A percentile compares a stretch with the other conserved stretches of the same genome.
Conservation (phyloP, 1,140 invertebrate species). For the Drosophila neocordata region DNA sequence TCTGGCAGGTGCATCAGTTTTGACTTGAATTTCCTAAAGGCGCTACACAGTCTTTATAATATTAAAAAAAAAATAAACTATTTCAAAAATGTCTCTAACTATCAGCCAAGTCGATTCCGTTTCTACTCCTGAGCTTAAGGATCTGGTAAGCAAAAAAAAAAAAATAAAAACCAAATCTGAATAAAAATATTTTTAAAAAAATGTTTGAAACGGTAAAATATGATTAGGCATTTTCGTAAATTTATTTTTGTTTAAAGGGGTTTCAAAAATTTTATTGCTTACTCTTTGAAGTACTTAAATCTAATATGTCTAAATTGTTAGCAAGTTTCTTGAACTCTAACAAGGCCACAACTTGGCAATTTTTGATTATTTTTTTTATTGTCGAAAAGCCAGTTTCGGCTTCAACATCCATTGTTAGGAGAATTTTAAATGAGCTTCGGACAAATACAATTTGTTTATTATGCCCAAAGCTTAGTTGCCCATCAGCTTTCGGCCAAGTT, state of each 20-base stretch:
- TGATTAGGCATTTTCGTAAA: neutral
- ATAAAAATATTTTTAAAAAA: too few species aligned
- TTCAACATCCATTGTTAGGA: constrained; percentile 19
- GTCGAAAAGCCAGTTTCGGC: constrained; percentile 42
- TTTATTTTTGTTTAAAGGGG: neutral
- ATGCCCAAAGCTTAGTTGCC: constrained; percentile 67
- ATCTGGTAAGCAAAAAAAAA: constrained; percentile 75
- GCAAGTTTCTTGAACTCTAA: constrained; percentile 37
- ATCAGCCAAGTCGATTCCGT: constrained; percentile 55
- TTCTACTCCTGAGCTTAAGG: constrained; percentile 69
- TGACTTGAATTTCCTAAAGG: constrained; percentile 37
- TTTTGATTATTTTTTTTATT: constrained; percentile 18
- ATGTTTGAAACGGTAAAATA: neutral
- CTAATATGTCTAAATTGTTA: neutral
- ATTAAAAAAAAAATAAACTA: constrained; percentile 8
- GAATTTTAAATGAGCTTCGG: constrained; percentile 34
- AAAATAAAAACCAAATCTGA: too few species aligned
- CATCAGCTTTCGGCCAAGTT: constrained; percentile 45
- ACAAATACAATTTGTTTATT: constrained; percentile 40
- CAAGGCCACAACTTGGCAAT: constrained; percentile 41
- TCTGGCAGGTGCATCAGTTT: constrained; percentile 52
- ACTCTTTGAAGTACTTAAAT: neutral
- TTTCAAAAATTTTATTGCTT: neutral
- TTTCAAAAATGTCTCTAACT: constrained; percentile 60
- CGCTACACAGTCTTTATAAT: constrained; percentile 35